A percentile compares a stretch with the other conserved stretches of the same genome.
phyloP scores from a whole-genome alignment of 2,888 invertebrate species.

The Portevinia maculata region DNA sequence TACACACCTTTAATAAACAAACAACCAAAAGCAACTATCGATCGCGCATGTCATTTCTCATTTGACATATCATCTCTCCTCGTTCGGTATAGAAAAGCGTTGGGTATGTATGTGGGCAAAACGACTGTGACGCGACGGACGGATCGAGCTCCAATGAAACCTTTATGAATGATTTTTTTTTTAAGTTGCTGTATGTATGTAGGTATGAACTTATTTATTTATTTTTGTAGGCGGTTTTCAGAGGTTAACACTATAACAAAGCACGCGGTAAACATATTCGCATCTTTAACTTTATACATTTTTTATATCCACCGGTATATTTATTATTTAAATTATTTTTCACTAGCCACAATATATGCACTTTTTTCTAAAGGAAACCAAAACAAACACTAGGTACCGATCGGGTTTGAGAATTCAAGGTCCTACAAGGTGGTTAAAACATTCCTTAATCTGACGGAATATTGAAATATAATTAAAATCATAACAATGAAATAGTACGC shows the following conservation, averaged over 20 bases:
- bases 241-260: slow-evolving; percentile 49
- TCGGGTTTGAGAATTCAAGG: slow-evolving; percentile 3
- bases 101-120: slow-evolving; percentile 23
- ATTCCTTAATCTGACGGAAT: slow-evolving; percentile 21
- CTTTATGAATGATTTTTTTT: slow-evolving; percentile 68
- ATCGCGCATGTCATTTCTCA: slow-evolving; percentile 76
- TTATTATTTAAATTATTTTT: slow-evolving; percentile 7
- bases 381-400: slow-evolving; percentile 17
- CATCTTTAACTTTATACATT: neutral
- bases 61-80: slow-evolving; percentile 75
- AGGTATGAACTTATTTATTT: slow-evolving; percentile 32
- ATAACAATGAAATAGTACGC: slow-evolving; percentile 12
- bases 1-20: slow-evolving; percentile 77
- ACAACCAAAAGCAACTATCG: slow-evolving; percentile 71
- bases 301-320: slow-evolving; percentile 6
- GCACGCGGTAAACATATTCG: neutral
- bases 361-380: slow-evolving; percentile 2
- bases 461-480: slow-evolving; percentile 44
- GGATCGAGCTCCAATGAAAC: slow-evolving; percentile 39
- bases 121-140: slow-evolving; percentile 5
- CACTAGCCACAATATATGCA: neutral
- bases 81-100: neutral
- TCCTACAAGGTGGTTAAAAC: slow-evolving; percentile 12
- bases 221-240: slow-evolving; percentile 56
- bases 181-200: slow-evolving; percentile 39